Evolutionary conservation across 2,113 vertebrate species (phyloP), one percentile per base, ranked within the genome.

Genomic region (Sialia sialis): DNA sequence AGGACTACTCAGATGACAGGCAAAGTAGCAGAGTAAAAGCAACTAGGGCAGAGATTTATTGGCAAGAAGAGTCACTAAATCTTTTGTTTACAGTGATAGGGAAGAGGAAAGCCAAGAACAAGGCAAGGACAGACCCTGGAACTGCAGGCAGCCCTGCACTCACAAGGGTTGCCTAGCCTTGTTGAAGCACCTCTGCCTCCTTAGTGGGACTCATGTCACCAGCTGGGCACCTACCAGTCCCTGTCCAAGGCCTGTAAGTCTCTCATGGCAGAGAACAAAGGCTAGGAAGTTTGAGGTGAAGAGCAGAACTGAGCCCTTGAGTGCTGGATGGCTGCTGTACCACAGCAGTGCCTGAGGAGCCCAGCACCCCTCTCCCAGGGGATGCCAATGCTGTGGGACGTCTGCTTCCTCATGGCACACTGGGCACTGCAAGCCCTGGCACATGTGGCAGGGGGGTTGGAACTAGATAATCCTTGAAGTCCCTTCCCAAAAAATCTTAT

Each of bases 361-460:
- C 17, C 67, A 43, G 52, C 7, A 3, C 3, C 26, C 26, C 9
- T 63, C 10, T 80, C 7, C 30, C n/a, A 56, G 27, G 19, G 25
- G 16, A 14, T 48, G 18, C 11, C 5, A 39, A 56, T 0, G 0
- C 34, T 1, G 0, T 21, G 36, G 36, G n/a, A 60, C 16, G 17
- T 15, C n/a, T 73, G 58, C n/a, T 69, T 72, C 27, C 59, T 43
- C 9, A 0, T 22, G 39, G 54, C 44, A 69, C 23, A 27, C 32
- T 11, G 19, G 41, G 18, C 38, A 41, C 64, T 36, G 25, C 12
- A 16, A 51, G 11, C 9, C 29, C 18, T 60, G 44, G 48, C 25
- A 54, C 11, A 15, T 18, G 8, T 3, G 9, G 29, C 62, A 54
- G n/a, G 6, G 32, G 8, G 1, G 4, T 7, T 10, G 11, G 44